Evolutionary conservation across 2,888 invertebrate genomes (phyloP), one percentile per base, ranked within the genome.

Genomic region (Pristionchus maxplancki): DNA sequence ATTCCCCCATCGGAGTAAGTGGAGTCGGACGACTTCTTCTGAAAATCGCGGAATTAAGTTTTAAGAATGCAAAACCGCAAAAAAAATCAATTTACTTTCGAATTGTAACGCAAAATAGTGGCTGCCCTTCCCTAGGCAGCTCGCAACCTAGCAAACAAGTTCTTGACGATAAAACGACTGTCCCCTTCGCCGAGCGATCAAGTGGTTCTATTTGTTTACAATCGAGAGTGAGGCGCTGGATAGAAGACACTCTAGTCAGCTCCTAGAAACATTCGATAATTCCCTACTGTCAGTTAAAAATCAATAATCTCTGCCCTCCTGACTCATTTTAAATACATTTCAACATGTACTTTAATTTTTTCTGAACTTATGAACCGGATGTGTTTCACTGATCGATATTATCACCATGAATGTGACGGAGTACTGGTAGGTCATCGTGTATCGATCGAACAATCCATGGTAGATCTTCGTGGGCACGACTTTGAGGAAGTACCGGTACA

Each of bases 401-500:
- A 95, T 90, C 91, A 95, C 95, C 93, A 95, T 93, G 96, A 98
- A 97, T 93, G 98, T 98, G 0, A 98, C 98, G 20, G 98, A 97
- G 95, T 98, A 99, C 95, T 99, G 98, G 94, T 97, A 98, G 0
- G 98, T 95, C 85, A 95, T 93, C 58, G 92, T 91, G 87, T 89
- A 90, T 5, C 91, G 88, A 20, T 91, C 90, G 83, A 94, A 93
- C 37, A 90, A 88, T 2, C 93, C 93, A 58, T 94, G 92, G 89
- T 92, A 93, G n/a, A 99, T 97, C 94, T 97, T 97, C 0, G 99
- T 99, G 0, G 98, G 98, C 0, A 99, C 98, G 28, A 99, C 97
- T 96, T 98, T 97, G 85, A 99, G 96, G 94, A 98, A 98, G 95
- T 99, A 99, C 94, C 98, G 97, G 95, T 96, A 97, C 81, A 97